Conservation (phyloP, 2,888 invertebrate genomes). For the Nomada ferruginata region DNA sequence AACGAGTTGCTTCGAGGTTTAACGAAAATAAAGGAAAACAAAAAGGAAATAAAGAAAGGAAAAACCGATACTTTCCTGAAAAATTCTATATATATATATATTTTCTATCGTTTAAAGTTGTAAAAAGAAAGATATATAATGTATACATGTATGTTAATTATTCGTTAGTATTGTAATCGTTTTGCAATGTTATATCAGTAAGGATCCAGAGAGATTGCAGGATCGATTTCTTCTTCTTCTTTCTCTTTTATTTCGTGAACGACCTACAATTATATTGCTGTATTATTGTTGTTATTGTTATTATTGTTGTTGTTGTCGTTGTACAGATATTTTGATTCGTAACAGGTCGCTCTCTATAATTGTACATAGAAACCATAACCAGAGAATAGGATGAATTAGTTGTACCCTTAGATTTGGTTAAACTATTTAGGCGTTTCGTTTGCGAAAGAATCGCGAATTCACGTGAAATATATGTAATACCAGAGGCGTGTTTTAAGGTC, state of each 20-base stretch:
- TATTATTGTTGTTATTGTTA: slow-evolving; percentile 74
- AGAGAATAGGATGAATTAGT: slow-evolving; percentile 6
- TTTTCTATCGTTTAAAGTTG: slow-evolving; percentile 27
- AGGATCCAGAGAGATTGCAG: slow-evolving; percentile 26
- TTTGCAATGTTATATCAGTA: slow-evolving; percentile 15
- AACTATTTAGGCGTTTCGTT: slow-evolving; percentile 9
- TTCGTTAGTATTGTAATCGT: slow-evolving; percentile 21
- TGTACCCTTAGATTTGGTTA: slow-evolving; percentile 27
- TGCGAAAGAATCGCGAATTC: not conserved
- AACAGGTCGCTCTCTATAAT: slow-evolving; percentile 77
- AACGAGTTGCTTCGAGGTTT: not conserved
- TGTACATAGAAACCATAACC: slow-evolving; percentile 61
- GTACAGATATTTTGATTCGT: slow-evolving; percentile 70
- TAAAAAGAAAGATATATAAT: slow-evolving; percentile 28
- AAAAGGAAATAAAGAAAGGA: not conserved
- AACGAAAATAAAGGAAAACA: not conserved
- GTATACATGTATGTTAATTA: slow-evolving; percentile 30
- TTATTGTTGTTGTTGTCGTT: slow-evolving; percentile 77
- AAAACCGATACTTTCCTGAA: slow-evolving; percentile 1
- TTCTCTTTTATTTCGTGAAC: slow-evolving; percentile 24
- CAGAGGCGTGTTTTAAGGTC: not conserved
- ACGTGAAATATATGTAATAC: not conserved
- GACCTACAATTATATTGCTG: slow-evolving; percentile 38
- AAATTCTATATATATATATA: not conserved
- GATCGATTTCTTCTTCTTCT: slow-evolving; percentile 28